Percentiles rank a stretch among this genome's conserved stretches.
Conservation (phyloP, 2,888 invertebrate genomes). For the Bellardia pandia region DNA sequence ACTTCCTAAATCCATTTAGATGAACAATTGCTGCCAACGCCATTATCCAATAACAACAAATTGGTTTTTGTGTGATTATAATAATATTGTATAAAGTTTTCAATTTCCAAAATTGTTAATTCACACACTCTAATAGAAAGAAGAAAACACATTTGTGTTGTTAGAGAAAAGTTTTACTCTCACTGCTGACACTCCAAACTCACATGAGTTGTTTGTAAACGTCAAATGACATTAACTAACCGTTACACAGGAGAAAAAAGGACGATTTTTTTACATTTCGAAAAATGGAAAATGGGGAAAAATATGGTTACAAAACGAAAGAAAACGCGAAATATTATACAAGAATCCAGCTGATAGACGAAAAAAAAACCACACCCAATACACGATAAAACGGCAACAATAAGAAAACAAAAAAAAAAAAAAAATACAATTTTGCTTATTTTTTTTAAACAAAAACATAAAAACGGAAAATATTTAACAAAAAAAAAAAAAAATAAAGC, state of each 20-base stretch:
- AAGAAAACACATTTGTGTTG: background rate
- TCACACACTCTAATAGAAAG: background rate
- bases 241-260: conserved; percentile 36
- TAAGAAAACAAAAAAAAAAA: conserved; percentile 36
- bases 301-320: conserved; percentile 58
- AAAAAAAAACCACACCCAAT: conserved; percentile 72
- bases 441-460: conserved; percentile 35
- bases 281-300: conserved; percentile 20
- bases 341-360: conserved; percentile 66
- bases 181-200: conserved; percentile 4
- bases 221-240: conserved; percentile 63
- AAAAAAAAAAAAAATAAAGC: conserved; percentile 29
- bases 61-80: background rate
- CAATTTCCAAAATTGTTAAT: background rate
- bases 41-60: conserved; percentile 18
- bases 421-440: conserved; percentile 22
- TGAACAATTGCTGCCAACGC: background rate
- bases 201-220: conserved; percentile 53
- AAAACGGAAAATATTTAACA: conserved; percentile 49
- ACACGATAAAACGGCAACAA: conserved; percentile 49
- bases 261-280: conserved; percentile 29
- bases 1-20: conserved; percentile 31
- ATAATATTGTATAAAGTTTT: too few species aligned
- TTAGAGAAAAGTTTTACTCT: background rate
- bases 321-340: conserved; percentile 65